These are phyloP conservation scores for Xyrichtys novacula DNA, from an alignment of 2,797 vertebrate species.

Conservation along the genomic window DNA sequence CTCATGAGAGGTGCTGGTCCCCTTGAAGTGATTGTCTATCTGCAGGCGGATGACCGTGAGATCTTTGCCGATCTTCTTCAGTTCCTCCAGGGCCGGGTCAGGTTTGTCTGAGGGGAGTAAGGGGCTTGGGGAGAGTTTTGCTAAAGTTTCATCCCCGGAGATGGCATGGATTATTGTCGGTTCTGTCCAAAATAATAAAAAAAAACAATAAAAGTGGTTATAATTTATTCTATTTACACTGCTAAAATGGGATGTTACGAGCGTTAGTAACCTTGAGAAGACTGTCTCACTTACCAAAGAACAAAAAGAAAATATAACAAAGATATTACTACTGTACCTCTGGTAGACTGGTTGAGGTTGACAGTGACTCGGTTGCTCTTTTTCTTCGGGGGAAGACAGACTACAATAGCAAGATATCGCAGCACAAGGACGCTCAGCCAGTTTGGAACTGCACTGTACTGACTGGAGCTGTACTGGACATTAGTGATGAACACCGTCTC, in stretches of 20 bases:
- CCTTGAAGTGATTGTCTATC: slow-evolving; percentile 39
- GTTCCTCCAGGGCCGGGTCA: slow-evolving; percentile 29
- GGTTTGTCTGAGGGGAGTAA: neutral
- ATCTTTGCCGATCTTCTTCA: slow-evolving; percentile 53
- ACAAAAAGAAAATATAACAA: neutral
- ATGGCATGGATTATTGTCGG: neutral
- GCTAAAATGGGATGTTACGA: too few species aligned
- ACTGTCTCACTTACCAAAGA: too few species aligned
- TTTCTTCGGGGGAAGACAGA: slow-evolving; percentile 55
- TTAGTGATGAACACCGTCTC: slow-evolving; percentile 82
- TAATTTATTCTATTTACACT: too few species aligned
- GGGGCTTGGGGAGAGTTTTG: neutral
- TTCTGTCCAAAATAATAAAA: neutral
- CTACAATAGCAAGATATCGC: slow-evolving; percentile 52
- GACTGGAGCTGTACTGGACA: slow-evolving; percentile 66
- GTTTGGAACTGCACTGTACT: slow-evolving; percentile 52
- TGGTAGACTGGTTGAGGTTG: slow-evolving; percentile 26
- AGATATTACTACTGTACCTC: slow-evolving; percentile 12
- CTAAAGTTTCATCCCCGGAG: neutral
- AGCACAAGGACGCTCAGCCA: slow-evolving; percentile 77
- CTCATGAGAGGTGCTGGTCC: neutral
- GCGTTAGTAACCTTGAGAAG: too few species aligned
- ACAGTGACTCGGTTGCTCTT: slow-evolving; percentile 55
- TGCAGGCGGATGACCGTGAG: slow-evolving; percentile 49
- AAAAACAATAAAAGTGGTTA: too few species aligned